Evolutionary conservation across 1,140 invertebrate genomes (phyloP).

Genomic region (Lucilia sericata): DNA sequence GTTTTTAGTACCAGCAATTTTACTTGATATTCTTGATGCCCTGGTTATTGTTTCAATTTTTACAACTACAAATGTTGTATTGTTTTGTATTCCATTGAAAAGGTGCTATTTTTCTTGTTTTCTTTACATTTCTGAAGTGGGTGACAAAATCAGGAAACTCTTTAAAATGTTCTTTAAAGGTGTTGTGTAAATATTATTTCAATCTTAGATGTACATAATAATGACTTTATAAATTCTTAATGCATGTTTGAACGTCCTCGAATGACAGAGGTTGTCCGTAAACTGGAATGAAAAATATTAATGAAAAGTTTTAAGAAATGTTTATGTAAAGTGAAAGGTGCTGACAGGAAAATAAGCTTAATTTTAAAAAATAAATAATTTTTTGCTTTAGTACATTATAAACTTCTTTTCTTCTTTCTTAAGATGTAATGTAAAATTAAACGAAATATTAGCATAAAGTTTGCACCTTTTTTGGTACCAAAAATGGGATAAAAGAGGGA

Average conservation of each 20-base stretch:
- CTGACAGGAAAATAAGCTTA: too few species aligned
- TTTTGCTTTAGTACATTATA: too few species aligned
- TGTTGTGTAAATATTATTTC: slow-evolving; percentile 38
- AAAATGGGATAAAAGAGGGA: too few species aligned
- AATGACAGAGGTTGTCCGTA: neutral
- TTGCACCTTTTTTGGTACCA: too few species aligned
- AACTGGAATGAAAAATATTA: neutral
- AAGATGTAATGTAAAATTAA: too few species aligned
- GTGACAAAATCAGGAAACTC: slow-evolving; percentile 37
- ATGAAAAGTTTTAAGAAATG: too few species aligned
- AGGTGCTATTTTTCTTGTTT: neutral
- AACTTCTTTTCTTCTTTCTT: too few species aligned
- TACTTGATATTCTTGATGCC: neutral
- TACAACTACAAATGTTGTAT: neutral
- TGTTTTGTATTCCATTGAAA: neutral
- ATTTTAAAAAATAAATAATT: too few species aligned
- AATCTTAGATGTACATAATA: slow-evolving; percentile 22
- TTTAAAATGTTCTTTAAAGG: slow-evolving; percentile 35
- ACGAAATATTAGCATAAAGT: too few species aligned
- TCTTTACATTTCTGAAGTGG: slow-evolving; percentile 25
- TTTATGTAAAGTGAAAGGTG: too few species aligned
- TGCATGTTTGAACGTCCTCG: neutral
- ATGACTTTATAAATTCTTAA: neutral
- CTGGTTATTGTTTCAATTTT: slow-evolving; percentile 9
- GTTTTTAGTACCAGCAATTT: too few species aligned